A percentile compares a stretch with the other conserved stretches of the same genome.
Evolutionary conservation across 2,113 vertebrate species (phyloP).

Genomic region (Colinus virginianus): DNA sequence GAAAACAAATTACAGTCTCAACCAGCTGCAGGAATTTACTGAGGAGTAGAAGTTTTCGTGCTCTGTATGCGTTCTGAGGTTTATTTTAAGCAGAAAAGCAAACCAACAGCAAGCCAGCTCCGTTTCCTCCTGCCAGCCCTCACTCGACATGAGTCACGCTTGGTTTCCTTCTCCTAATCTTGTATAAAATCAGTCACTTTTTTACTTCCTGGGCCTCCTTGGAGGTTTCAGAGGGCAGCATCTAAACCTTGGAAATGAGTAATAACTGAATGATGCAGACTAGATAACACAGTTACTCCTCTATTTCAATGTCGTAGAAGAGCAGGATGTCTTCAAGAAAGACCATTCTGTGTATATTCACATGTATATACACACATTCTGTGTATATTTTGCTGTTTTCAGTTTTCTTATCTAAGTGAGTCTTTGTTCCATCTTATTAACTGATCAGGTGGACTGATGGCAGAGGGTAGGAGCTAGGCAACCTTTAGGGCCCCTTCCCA

Average conservation of each 20-base stretch:
- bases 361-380: neutral
- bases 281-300: neutral
- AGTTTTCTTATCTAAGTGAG: neutral
- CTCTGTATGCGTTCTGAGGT: fast-evolving
- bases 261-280: neutral
- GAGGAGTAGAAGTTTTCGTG: neutral
- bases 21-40: neutral
- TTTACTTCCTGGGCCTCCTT: fast-evolving
- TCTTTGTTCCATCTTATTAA: slow-evolving; percentile 33
- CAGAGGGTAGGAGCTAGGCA: neutral
- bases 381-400: neutral
- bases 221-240: neutral
- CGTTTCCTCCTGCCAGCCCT: neutral
- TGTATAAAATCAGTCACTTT: neutral
- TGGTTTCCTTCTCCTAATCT: neutral
- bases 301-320: no score
- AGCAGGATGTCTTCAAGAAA: neutral
- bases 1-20: neutral
- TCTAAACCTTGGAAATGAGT: neutral
- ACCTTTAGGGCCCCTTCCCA: neutral
- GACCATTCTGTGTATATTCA: neutral
- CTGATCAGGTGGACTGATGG: neutral
- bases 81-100: neutral
- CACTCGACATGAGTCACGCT: neutral
- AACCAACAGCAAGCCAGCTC: neutral